Percentiles rank a stretch among this genome's conserved stretches.
phyloP scores from a whole-genome alignment of 2,888 invertebrate species.

The Dynastes hyllus region DNA sequence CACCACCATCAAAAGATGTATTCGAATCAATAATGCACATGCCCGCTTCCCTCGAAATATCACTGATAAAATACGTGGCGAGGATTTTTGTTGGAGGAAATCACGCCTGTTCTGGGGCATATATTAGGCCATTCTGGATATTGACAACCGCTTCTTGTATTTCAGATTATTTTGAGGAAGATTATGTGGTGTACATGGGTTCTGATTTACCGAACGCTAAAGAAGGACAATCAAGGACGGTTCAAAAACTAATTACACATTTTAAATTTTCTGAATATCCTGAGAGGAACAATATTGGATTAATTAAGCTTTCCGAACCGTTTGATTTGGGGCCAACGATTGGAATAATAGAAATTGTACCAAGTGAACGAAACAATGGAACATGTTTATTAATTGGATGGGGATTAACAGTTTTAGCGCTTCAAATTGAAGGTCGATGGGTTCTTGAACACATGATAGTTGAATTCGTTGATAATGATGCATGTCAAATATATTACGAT shows the following conservation, averaged over 20 bases:
- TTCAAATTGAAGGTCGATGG: neutral
- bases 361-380: neutral
- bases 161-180: neutral
- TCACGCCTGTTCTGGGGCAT: constrained; percentile 31
- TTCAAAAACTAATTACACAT: neutral
- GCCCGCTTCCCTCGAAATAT: neutral
- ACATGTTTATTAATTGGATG: constrained; percentile 16
- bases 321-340: constrained; percentile 1
- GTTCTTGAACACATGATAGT: neutral
- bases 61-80: constrained; percentile 12
- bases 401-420: neutral
- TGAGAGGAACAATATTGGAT: constrained; percentile 10
- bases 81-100: neutral
- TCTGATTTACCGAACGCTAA: neutral
- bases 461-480: neutral
- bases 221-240: constrained; percentile 9
- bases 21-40: too few species aligned
- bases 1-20: neutral
- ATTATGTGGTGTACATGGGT: constrained; percentile 30
- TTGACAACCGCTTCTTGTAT: constrained; percentile 22
- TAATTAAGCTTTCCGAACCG: neutral
- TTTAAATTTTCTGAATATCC: constrained; percentile 17
- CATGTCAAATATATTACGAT: neutral
- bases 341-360: constrained; percentile 3
- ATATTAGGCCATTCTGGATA: constrained; percentile 30